These are phyloP conservation scores for Psylliodes chrysocephalus DNA, from an alignment of 2,888 invertebrate species.

Conservation along the genomic window DNA sequence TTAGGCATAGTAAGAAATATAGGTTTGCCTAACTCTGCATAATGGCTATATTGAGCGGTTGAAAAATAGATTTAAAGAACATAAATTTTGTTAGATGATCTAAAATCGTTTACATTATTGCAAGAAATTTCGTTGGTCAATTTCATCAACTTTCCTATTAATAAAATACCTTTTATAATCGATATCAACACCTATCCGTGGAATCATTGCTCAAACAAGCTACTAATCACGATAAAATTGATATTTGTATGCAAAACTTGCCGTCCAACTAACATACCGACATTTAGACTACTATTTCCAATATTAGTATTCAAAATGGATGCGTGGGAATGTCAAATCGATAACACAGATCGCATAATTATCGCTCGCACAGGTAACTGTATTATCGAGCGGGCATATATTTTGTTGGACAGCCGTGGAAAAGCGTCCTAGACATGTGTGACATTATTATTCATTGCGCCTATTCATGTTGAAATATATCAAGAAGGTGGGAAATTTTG, in stretches of 20 bases:
- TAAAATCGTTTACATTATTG: no score
- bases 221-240: neutral
- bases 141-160: no score
- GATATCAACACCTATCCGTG: neutral
- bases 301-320: conserved; percentile 29
- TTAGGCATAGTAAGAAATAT: no score
- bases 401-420: conserved; percentile 23
- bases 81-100: no score
- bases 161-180: neutral
- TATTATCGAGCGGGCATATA: conserved; percentile 32
- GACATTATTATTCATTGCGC: conserved; percentile 18
- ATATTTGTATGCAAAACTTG: conserved; percentile 24
- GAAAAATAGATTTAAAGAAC: no score
- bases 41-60: no score
- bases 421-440: conserved; percentile 5
- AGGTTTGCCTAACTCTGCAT: no score
- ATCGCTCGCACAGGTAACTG: conserved; percentile 36
- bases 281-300: conserved; percentile 14
- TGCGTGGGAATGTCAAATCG: conserved; percentile 37
- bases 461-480: neutral
- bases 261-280: conserved; percentile 11
- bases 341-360: conserved; percentile 38
- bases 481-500: neutral
- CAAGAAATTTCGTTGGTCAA: no score
- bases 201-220: neutral